Evolutionary conservation across 1,140 invertebrate genomes (phyloP).

Genomic region (Stratiolaelaps scimitus): DNA sequence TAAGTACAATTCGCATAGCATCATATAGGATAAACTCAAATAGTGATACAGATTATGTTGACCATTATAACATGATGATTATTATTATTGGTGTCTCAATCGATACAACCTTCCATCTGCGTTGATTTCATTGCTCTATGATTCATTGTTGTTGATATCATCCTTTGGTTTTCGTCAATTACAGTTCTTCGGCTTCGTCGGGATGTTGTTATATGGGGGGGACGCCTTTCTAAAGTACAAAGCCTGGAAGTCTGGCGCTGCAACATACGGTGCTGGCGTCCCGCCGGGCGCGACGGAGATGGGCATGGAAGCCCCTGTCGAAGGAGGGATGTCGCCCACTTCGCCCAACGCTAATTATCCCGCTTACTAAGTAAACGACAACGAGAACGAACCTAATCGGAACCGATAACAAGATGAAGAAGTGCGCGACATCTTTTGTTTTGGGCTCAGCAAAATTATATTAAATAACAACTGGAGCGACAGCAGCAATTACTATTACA

Average conservation of each 20-base stretch:
- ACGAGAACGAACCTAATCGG: too few species aligned
- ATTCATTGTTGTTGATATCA: not conserved
- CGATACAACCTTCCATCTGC: not conserved
- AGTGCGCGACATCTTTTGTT: too few species aligned
- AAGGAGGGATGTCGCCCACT: too few species aligned
- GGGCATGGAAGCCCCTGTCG: too few species aligned
- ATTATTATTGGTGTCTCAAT: not conserved
- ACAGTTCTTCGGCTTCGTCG: slow-evolving; percentile 34
- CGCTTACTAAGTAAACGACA: too few species aligned
- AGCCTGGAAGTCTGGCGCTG: slow-evolving; percentile 30
- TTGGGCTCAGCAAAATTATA: too few species aligned
- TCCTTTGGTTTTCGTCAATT: not conserved
- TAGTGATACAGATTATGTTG: slow-evolving; percentile 10
- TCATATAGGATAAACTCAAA: slow-evolving; percentile 19
- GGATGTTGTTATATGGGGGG: slow-evolving; percentile 31
- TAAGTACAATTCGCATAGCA: slow-evolving; percentile 45
- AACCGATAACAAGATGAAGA: too few species aligned
- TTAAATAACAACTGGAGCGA: too few species aligned
- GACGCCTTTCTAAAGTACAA: slow-evolving; percentile 33
- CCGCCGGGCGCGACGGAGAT: too few species aligned
- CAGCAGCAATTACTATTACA: too few species aligned
- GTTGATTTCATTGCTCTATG: not conserved
- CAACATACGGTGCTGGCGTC: slow-evolving; percentile 29
- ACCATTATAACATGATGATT: not conserved
- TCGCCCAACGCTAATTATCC: too few species aligned